These are phyloP conservation scores for Procavia capensis DNA, from an alignment of 2,113 vertebrate genomes.

Conservation along the genomic window DNA sequence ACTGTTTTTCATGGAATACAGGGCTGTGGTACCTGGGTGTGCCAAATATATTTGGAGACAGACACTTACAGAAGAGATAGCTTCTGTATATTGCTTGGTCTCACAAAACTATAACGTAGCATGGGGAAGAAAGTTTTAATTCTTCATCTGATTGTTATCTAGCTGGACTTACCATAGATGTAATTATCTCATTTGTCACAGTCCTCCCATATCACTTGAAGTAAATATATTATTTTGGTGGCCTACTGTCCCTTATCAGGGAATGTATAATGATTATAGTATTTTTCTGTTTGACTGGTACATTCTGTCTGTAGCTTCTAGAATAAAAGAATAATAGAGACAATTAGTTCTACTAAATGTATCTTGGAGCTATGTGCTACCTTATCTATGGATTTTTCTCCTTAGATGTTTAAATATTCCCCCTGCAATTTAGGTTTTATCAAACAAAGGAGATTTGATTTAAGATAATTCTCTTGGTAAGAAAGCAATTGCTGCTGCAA, in stretches of 20 bases:
- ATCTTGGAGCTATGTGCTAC: slow-evolving; percentile 70
- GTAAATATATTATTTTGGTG: slow-evolving; percentile 48
- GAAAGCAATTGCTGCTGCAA: slow-evolving; percentile 79
- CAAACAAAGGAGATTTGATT: slow-evolving; percentile 84
- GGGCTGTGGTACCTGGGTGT: not conserved
- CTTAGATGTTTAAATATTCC: slow-evolving; percentile 83
- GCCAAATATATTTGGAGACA: not conserved
- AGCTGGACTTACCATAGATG: not conserved
- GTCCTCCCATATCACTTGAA: not conserved
- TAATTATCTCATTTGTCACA: not conserved
- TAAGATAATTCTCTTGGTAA: slow-evolving; percentile 83
- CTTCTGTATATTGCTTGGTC: not conserved
- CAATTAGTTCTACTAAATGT: slow-evolving; percentile 80
- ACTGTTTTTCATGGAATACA: not conserved
- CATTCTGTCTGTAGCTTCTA: slow-evolving; percentile 58
- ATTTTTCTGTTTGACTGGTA: slow-evolving; percentile 73
- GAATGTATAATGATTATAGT: slow-evolving; percentile 37
- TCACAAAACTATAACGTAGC: not conserved
- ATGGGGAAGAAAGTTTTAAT: not conserved
- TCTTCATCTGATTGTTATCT: not conserved
- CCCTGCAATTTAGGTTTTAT: slow-evolving; percentile 82
- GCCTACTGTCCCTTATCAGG: slow-evolving; percentile 59
- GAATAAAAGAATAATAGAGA: slow-evolving; percentile 77
- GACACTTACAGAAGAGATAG: not conserved
- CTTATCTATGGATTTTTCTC: slow-evolving; percentile 85